Evolutionary conservation across 2,888 invertebrate genomes (phyloP), one percentile per base, ranked within the genome.

Genomic region (Rotaria macrura): DNA sequence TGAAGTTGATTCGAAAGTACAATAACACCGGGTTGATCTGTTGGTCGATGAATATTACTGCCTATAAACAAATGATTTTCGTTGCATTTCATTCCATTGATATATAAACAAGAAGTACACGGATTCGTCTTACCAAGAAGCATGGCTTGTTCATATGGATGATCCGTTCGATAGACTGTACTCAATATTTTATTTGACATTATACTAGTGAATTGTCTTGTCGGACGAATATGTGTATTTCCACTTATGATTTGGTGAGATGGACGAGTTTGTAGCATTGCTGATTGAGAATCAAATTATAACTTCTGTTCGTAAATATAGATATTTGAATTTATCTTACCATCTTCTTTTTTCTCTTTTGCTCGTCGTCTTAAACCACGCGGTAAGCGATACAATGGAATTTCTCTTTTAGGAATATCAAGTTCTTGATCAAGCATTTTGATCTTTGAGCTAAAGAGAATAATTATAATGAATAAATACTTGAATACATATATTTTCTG

Each of bases 341-440:
- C 1, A 43, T 43, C 43, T 2, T 43, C 43, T 79, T 79, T 79
- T n/a, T 12, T 79, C n/a, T 40, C 43, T 40, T 43, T 43, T 9
- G 40, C 25, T 10, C 43, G 74, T 25, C 65, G 72, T 74, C 54
- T 65, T 14, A 79, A 47, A n/a, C 84, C 74, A 17, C 79, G 79
- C 25, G 86, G 84, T 38, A 84, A 43, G 23, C 84, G 34, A 74
- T 86, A 84, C 29, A 84, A 38, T 55, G 86, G 74, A 12, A 47
- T 84, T n/a, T 72, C 10, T 40, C 74, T 23, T 43, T 38, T 74
- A 20, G 38, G 9, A 4, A 10, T 5, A 40, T 38, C 40, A n/a
- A 12, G 3, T 12, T 79, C 79, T 79, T 79, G 43, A 25, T 23
- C 43, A 3, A 4, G 10, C 43, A 12, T 43, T 43, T 23, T 40